Base-by-base conservation (phyloP, 2,113 vertebrate species). In the Bubalus kerabau region DNA sequence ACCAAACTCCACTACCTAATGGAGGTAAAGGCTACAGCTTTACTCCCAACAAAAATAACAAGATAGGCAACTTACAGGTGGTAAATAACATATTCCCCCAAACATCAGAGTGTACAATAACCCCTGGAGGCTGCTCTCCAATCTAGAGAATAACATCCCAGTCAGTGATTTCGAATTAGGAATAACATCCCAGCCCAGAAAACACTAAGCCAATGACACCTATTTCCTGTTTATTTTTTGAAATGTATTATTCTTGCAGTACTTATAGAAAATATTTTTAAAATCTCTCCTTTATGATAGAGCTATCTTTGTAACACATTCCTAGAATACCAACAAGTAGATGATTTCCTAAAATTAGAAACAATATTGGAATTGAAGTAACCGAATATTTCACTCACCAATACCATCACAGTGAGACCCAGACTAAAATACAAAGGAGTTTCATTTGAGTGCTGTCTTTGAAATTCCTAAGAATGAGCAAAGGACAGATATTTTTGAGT, bases 1-100 rank as follows among this genome's bases (percentile, higher is more conserved):
- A 97, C 98, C 43, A 3, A 98, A 97, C 97, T 97, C 97, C 93
- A 96, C 97, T 98, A 96, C 96, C 98, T 98, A 98, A 98, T 95
- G 96, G 97, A 98, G 92, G 95, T 96, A 98, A 98, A 98, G 95
- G 93, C 96, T 97, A 93, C 85, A 97, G 96, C 87, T 93, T 97
- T 95, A 67, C 43, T 96, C 96, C 94, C 98, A 97, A 93, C 97
- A 94, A 84, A 95, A 96, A 36, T 97, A 98, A 99, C 96, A 98
- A 98, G 97, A 95, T 83, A 83, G 92, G 95, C 97, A 98, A 97
- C 98, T 97, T 98, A 98, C 97, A 98, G 96, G 96, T 98, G 97
- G 97, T 97, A 96, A 98, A 97, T 93, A 95, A 84, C 95, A 92
- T 57, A 40, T 91, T 91, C 36, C 5, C 21, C 91, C 80, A 94